Evolutionary conservation across 2,888 invertebrate species (phyloP), one percentile per base, ranked within the genome.

Genomic region (Dermolepida albohirtum): DNA sequence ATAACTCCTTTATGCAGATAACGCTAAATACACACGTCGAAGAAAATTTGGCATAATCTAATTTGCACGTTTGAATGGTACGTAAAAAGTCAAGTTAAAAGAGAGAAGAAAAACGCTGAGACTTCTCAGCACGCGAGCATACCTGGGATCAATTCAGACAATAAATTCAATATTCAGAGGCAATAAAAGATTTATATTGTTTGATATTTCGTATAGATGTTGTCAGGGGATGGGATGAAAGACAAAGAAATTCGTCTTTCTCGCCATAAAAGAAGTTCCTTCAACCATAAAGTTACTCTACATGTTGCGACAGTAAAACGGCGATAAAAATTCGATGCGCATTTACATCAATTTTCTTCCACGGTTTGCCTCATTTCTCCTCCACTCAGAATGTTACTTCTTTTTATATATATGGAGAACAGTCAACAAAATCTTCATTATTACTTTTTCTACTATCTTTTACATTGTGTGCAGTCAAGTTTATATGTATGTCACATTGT

Each of bases 251-350:
- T 77, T 73, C 76, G 75, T 74, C 77, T 76, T 75, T 74, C 74
- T 73, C 74, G 79, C 77, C 78, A 80, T 82, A 82, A 82, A 81
- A 80, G 79, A 77, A 79, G 80, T 78, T 79, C 78, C 75, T 74
- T 75, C 78, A 77, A 78, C 78, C 78, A 79, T 80, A 80, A 81
- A 81, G 78, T 80, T 79, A 80, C 79, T 81, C 81, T 82, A 81
- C 81, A 83, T 83, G 82, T 82, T 82, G 81, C 82, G 82, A 83
- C 81, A 83, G 80, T 83, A 83, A 80, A 82, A 82, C 80, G 75
- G 78, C 81, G 78, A 83, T 83, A 83, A 83, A 83, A 83, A 81
- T 83, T 81, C 82, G 78, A 80, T 80, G 79, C 77, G 82, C 81
- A 82, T 83, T 82, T 82, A 81, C 82, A 83, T 83, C 82, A 81